Percentiles rank a stretch among this genome's conserved stretches.
Conservation (phyloP, 2,797 vertebrate species). For the Eulemur mongoz region DNA sequence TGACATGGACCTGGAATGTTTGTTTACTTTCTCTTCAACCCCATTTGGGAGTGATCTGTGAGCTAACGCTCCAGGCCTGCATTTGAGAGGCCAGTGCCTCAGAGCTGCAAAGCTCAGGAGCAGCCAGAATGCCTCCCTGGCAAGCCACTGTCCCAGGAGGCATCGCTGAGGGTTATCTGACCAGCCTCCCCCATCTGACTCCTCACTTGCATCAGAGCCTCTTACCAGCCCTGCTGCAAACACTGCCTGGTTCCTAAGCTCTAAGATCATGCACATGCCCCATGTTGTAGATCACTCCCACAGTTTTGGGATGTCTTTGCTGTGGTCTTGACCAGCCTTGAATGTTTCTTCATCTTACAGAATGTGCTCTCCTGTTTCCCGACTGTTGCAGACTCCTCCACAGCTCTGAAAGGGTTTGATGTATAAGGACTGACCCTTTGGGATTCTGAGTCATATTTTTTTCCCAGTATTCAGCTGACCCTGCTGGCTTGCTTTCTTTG, state of each 20-base stretch:
- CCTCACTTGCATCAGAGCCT: neutral
- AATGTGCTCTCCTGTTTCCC: neutral
- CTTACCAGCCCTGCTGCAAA: neutral
- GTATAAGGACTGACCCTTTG: neutral
- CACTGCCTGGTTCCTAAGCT: neutral
- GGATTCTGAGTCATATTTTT: constrained; percentile 14
- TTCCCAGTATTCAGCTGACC: neutral
- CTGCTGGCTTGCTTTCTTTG: constrained; percentile 36
- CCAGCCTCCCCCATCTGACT: neutral
- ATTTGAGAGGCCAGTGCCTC: neutral
- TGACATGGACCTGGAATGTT: neutral
- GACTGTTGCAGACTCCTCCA: neutral
- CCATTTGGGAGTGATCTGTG: neutral
- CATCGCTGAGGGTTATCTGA: neutral
- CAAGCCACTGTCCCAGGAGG: neutral
- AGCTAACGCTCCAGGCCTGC: neutral
- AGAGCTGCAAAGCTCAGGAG: neutral
- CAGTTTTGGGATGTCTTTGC: neutral
- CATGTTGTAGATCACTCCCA: too few species aligned
- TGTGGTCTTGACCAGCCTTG: neutral
- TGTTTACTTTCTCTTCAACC: neutral
- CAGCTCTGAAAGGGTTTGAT: neutral
- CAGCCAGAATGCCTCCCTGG: neutral
- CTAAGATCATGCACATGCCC: neutral
- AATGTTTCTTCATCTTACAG: neutral